phyloP scores from a whole-genome alignment of 2,888 invertebrate species.

The Macrosiphum euphorbiae region DNA sequence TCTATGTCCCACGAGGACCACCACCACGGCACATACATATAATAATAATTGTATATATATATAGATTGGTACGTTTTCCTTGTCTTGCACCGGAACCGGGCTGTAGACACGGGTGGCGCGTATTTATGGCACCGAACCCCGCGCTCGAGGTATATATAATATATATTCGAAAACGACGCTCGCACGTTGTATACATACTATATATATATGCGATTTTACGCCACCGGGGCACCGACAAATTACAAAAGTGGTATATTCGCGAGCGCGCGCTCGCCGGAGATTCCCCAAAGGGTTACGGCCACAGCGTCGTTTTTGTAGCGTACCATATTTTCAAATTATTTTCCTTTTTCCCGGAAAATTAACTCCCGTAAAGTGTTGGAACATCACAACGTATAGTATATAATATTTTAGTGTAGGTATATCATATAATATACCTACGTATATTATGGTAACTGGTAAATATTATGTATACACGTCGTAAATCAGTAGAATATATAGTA shows the following conservation, averaged over 20 bases:
- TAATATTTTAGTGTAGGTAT: not conserved
- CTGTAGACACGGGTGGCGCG: not conserved
- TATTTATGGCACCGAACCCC: conserved; percentile 1
- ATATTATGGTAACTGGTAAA: not conserved
- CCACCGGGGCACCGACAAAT: conserved; percentile 34
- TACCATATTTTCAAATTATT: conserved; percentile 62
- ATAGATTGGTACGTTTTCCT: not conserved
- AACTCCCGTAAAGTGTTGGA: not conserved
- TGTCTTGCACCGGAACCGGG: not conserved
- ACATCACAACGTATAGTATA: not conserved
- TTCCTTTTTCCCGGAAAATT: conserved; percentile 38
- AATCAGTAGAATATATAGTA: not conserved
- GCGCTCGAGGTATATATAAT: not conserved
- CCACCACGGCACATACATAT: too few relatives aligned
- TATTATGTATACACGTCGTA: not conserved
- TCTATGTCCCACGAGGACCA: conserved; percentile 41
- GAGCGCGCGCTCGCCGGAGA: not conserved
- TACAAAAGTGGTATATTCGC: conserved; percentile 43
- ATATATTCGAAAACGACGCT: too few relatives aligned
- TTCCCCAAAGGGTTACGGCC: conserved; percentile 57
- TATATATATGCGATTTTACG: not conserved
- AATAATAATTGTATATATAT: conserved; percentile 56
- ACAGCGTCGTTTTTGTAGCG: conserved; percentile 18
- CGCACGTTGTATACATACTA: too few relatives aligned
- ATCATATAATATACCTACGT: not conserved